Evolutionary conservation across 2,888 invertebrate genomes (phyloP).

Genomic region (Polymixis lichenea): DNA sequence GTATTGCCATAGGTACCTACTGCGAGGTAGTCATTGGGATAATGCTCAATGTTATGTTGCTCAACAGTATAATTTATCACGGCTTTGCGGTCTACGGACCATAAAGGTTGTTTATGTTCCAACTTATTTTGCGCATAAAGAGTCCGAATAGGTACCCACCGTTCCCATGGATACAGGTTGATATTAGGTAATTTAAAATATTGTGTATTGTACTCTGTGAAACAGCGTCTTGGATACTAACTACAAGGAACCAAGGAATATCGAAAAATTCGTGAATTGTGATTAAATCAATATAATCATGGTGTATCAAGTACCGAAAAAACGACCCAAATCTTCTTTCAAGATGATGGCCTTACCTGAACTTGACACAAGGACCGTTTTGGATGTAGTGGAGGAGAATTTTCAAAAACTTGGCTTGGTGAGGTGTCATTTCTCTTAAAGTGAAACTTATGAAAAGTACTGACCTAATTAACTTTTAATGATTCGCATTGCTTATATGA

Average conservation of each 20-base stretch:
- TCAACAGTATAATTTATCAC: not conserved
- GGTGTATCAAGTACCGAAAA: slow-evolving; percentile 22
- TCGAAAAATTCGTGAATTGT: slow-evolving; percentile 10
- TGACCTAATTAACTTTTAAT: slow-evolving; percentile 8
- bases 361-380: slow-evolving; percentile 78
- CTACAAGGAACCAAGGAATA: slow-evolving; percentile 14
- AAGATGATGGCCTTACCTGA: slow-evolving; percentile 76
- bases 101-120: not conserved
- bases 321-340: not conserved
- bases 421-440: slow-evolving; percentile 63
- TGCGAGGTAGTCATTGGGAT: not conserved
- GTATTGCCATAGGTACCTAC: not conserved
- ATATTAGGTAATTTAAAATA: too few species aligned
- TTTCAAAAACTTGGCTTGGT: slow-evolving; percentile 80
- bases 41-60: not conserved
- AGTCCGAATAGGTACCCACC: not conserved
- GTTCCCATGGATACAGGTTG: slow-evolving; percentile 62
- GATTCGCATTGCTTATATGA: slow-evolving; percentile 36
- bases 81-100: not conserved
- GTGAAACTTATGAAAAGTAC: slow-evolving; percentile 1
- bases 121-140: not conserved
- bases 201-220: too few species aligned
- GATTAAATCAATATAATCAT: slow-evolving; percentile 18
- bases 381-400: slow-evolving; percentile 85
- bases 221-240: slow-evolving; percentile 42